phyloP scores from a whole-genome alignment of 64 coral and sea anemone species.

The Montipora efflorescens region DNA sequence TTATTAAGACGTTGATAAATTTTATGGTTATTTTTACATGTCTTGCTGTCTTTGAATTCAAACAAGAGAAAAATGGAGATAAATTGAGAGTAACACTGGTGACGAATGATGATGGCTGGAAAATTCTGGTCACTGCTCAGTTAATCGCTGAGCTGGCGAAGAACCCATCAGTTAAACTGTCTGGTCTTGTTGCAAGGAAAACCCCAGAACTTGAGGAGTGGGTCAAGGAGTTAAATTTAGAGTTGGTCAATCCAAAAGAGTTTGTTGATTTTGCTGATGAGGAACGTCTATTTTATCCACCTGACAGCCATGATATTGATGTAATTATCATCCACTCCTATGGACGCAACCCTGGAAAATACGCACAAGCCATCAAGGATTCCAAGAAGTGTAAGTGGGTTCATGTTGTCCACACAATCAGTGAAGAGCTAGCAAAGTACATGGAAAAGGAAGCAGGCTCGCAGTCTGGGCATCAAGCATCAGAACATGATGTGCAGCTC shows the following conservation, averaged over 20 bases:
- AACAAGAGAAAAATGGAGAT: no score
- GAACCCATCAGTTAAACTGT: slow-evolving; percentile 28
- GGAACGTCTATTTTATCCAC: background rate
- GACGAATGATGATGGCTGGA: slow-evolving; percentile 14
- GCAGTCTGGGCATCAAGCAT: no score
- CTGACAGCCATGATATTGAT: slow-evolving; percentile 12
- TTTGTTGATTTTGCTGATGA: background rate
- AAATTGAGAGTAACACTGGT: background rate
- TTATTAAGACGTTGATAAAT: no score
- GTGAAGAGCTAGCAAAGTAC: no score
- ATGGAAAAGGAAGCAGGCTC: no score
- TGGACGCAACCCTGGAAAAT: background rate
- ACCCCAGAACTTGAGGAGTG: background rate
- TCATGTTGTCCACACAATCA: no score
- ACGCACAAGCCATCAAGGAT: no score
- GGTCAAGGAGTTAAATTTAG: slow-evolving; percentile 6
- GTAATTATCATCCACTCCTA: slow-evolving; percentile 8
- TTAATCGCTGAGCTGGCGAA: slow-evolving; percentile 8
- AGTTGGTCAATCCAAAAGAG: slow-evolving; percentile 5
- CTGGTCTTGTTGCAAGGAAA: slow-evolving; percentile 1
- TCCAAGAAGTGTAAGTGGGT: no score
- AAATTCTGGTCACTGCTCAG: background rate
- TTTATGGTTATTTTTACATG: no score
- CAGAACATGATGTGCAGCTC: no score
- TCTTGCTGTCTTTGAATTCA: no score